A percentile compares a stretch with the other conserved stretches of the same genome.
Evolutionary conservation across 2,797 vertebrate species (phyloP).

Genomic region (Coilia nasus): DNA sequence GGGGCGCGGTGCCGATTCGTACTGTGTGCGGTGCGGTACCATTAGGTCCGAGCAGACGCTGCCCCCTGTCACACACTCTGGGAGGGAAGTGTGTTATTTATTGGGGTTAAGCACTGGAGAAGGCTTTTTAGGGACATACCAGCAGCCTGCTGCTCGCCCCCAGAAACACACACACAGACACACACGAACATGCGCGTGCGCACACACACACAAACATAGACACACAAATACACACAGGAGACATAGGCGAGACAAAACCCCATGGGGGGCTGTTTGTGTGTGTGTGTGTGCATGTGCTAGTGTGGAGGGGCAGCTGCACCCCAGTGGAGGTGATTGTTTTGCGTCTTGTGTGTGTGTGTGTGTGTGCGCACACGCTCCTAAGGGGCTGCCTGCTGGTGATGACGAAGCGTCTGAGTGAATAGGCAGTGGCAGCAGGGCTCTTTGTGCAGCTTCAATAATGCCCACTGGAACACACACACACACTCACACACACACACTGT

Average conservation of each 20-base stretch:
- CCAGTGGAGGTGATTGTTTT: constrained; percentile 11
- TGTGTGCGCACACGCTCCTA: background rate
- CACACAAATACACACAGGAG: background rate
- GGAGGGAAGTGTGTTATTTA: background rate
- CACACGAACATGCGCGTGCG: background rate
- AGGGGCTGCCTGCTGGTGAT: background rate
- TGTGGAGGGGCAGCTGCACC: background rate
- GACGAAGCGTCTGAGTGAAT: constrained; percentile 30
- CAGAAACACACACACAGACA: background rate
- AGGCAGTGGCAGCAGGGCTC: constrained; percentile 49
- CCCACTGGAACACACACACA: constrained; percentile 42
- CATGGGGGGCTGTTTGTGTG: background rate
- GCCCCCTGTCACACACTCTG: background rate
- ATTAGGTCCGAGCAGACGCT: background rate
- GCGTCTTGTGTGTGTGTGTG: background rate
- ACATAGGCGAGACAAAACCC: background rate
- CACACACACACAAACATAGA: background rate
- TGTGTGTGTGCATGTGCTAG: background rate
- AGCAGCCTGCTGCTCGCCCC: background rate
- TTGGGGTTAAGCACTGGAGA: background rate
- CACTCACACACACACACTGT: background rate
- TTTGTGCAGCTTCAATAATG: constrained; percentile 47
- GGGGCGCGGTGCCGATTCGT: too few relatives aligned
- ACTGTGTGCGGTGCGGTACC: background rate
- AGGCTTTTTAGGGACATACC: background rate